Evolutionary conservation across 2,888 invertebrate species (phyloP), one percentile per base, ranked within the genome.

Genomic region (Zootermopsis nevadensis): DNA sequence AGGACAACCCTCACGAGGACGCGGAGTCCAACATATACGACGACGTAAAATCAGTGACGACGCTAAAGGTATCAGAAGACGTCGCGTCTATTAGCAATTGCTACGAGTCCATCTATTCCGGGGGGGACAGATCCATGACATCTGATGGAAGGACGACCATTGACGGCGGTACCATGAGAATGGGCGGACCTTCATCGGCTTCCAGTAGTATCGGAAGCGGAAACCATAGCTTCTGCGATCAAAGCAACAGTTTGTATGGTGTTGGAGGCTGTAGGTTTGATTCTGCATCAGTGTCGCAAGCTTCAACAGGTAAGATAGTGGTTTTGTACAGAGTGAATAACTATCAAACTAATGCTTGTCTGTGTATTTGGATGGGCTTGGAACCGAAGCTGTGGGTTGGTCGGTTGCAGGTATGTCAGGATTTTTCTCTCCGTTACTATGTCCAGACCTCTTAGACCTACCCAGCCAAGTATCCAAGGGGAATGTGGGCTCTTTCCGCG

Each of bases 101-200:
- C 86, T 93, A 93, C 87, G 93, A 93, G 86, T 92, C 92, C 72
- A 90, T 90, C 82, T 89, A 89, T 85, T 87, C 87, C 67, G 85
- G 86, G 30, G 86, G 87, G 76, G 80, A 82, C 1, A 79, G 77
- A 24, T 55, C 83, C 6, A 85, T 53, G 69, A n/a, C 42, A 35
- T 15, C 35, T 27, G 48, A 38, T 19, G 35, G 33, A 19, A 38
- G 81, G 19, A 35, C 66, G 24, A 48, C 60, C 76, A 81, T 81
- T 1, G 83, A 81, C 33, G 31, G 69, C 22, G 55, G 74, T 27
- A 60, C 66, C 38, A 76, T 66, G 27, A 53, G 74, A 30, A 35
- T 72, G 7, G 77, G 77, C 19, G 77, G 30, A 22, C 35, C 38
- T 0, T 79, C 79, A 24, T 79, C 79, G 3, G 66, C 79, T 0